Conservation (phyloP, 2,797 vertebrate species). For the Odontamblyopus lacepedii region DNA sequence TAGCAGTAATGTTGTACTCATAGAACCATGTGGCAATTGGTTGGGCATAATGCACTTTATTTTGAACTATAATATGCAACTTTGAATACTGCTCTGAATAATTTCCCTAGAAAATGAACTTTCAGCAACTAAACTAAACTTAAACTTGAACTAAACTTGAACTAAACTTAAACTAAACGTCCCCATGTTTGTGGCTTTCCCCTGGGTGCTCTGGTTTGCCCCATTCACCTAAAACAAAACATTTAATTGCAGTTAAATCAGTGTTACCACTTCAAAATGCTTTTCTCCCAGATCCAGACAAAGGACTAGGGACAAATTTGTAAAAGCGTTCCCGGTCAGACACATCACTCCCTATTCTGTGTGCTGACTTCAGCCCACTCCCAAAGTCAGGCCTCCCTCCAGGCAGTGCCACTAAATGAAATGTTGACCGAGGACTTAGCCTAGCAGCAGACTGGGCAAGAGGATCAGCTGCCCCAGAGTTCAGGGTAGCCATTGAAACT, state of each 20-base stretch:
- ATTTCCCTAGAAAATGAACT: background rate
- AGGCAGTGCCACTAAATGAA: constrained; percentile 40
- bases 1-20: too few species aligned
- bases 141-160: too few species aligned
- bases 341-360: constrained; percentile 33
- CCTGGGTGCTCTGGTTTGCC: background rate
- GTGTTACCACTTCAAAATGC: background rate
- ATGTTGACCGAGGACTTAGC: constrained; percentile 50
- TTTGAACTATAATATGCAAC: background rate
- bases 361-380: constrained; percentile 32
- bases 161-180: background rate
- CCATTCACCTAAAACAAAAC: background rate
- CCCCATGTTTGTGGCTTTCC: background rate
- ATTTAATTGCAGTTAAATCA: background rate
- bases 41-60: background rate
- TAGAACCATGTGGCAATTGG: background rate
- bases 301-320: constrained; percentile 12
- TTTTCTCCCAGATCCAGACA: background rate
- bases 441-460: constrained; percentile 51
- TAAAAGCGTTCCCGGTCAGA: constrained; percentile 29
- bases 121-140: background rate
- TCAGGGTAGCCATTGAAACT: constrained; percentile 59
- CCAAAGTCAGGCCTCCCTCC: constrained; percentile 48
- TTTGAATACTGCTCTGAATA: background rate
- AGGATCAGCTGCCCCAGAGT: constrained; percentile 25